Conservation (phyloP, 2,888 invertebrate genomes). For the Lycaena phlaeas region DNA sequence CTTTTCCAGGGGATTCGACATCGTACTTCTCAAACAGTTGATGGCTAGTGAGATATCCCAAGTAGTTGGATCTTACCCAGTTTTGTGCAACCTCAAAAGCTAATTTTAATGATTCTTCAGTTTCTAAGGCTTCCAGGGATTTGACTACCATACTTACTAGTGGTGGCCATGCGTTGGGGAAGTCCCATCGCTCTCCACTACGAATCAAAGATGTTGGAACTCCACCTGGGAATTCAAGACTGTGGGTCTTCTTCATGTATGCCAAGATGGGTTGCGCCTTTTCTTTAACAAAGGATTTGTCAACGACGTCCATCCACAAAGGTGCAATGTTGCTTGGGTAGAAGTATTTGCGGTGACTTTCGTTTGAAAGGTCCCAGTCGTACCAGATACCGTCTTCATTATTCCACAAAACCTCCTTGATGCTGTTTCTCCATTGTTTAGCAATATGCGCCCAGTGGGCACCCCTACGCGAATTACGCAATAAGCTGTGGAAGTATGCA, state of each 20-base stretch:
- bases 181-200: constrained; percentile 85
- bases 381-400: constrained; percentile 84
- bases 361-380: constrained; percentile 78
- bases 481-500: constrained; percentile 69
- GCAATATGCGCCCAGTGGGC: constrained; percentile 67
- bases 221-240: constrained; percentile 75
- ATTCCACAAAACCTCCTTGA: constrained; percentile 83
- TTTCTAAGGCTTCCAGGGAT: constrained; percentile 75
- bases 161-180: constrained; percentile 90
- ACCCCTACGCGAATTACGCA: constrained; percentile 61
- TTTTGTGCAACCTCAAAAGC: constrained; percentile 76
- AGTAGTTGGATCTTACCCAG: constrained; percentile 81
- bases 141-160: constrained; percentile 82
- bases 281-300: constrained; percentile 32
- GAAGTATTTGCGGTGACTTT: constrained; percentile 76
- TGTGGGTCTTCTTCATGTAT: constrained; percentile 63
- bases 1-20: constrained; percentile 73
- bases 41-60: constrained; percentile 66
- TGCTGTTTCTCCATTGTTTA: constrained; percentile 71
- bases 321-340: constrained; percentile 83
- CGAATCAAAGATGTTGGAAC: constrained; percentile 78
- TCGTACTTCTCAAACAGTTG: constrained; percentile 83
- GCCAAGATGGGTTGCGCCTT: constrained; percentile 65
- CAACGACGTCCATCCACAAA: constrained; percentile 79
- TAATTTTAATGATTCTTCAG: constrained; percentile 69